phyloP scores from a whole-genome alignment of 2,797 vertebrate genomes.

The Chaunax sp. region DNA sequence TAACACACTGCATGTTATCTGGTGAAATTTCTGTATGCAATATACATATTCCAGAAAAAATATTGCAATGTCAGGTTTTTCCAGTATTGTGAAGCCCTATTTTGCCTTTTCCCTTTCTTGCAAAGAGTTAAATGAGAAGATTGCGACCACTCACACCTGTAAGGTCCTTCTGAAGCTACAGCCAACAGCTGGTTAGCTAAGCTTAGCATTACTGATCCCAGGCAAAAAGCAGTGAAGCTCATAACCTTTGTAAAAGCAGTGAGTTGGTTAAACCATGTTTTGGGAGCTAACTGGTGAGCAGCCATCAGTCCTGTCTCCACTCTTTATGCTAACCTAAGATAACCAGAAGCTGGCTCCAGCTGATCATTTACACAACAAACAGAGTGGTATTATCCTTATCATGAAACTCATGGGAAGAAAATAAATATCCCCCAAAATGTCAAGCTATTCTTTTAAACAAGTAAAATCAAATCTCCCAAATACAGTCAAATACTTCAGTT shows the following conservation, averaged over 20 bases:
- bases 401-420: background rate
- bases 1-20: no score
- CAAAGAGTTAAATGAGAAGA: background rate
- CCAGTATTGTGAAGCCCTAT: no score
- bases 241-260: background rate
- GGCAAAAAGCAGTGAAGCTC: no score
- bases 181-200: background rate
- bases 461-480: slow-evolving; percentile 32
- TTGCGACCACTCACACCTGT: background rate
- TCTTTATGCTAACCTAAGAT: background rate
- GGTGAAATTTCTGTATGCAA: no score
- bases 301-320: background rate
- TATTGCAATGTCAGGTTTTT: no score
- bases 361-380: background rate
- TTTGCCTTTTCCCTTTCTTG: no score
- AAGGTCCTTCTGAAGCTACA: background rate
- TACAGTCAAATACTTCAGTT: slow-evolving; percentile 42
- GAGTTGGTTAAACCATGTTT: background rate
- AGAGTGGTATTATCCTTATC: background rate
- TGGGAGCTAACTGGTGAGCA: no score
- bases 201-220: background rate
- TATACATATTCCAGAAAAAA: no score
- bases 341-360: background rate
- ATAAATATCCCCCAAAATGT: slow-evolving; percentile 3
- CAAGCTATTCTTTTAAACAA: slow-evolving; percentile 12